phyloP scores from a whole-genome alignment of 2,888 invertebrate species.

The Tetrapedia diversipes region DNA sequence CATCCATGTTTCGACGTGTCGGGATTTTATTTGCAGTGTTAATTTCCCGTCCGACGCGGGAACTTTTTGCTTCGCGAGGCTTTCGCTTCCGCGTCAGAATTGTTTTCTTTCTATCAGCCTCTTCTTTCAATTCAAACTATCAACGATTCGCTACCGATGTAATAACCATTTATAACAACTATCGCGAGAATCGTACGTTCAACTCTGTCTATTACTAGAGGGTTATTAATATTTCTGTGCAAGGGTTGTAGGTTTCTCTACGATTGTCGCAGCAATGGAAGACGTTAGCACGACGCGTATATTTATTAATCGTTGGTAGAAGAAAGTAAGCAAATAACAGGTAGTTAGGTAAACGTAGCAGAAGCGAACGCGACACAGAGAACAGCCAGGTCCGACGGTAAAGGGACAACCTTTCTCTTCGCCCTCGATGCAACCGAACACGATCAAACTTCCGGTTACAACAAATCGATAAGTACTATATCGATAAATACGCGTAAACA shows the following conservation, averaged over 20 bases:
- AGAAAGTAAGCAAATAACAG: background rate
- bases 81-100: background rate
- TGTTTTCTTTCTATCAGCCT: background rate
- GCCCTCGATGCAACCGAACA: background rate
- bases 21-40: conserved; percentile 65
- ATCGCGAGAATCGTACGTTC: no score
- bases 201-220: no score
- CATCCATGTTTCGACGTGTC: conserved; percentile 48
- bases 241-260: no score
- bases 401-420: conserved; percentile 17
- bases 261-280: no score
- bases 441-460: conserved; percentile 3
- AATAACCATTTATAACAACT: no score
- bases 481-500: background rate
- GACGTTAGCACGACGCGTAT: no score
- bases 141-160: background rate
- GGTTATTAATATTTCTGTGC: no score
- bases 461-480: background rate
- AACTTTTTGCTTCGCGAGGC: background rate
- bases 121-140: background rate
- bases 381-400: conserved; percentile 24
- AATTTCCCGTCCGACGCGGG: conserved; percentile 47
- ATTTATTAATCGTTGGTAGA: no score
- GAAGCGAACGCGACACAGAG: background rate
- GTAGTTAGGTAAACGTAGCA: no score